Base-by-base conservation (phyloP, 2,888 invertebrate species). In the Sepioteuthis lessoniana region DNA sequence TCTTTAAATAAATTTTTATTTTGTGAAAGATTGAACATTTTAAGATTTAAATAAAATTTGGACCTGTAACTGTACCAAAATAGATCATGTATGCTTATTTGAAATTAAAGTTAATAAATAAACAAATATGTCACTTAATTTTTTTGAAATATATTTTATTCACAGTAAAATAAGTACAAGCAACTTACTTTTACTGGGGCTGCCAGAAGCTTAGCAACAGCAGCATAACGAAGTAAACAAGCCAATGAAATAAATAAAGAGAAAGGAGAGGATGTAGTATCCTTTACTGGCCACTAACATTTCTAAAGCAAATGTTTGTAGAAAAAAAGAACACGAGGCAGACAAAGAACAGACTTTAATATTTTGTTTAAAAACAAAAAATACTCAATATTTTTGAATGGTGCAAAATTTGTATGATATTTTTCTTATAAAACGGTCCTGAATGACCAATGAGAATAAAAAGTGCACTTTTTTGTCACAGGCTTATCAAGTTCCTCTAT, bases 141-240 rank as follows among this genome's bases (percentile, higher is more conserved):
- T 55, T 25, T 55, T 55, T 55, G 2, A 25, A 55, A 55, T 55
- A 55, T 25, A 55, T 55, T 55, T 55, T 55, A 55, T 55, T 55
- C 21, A 55, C 55, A 25, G 55, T 55, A 76, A 76, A 76, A 76
- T 76, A 76, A 76, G n/a, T 76, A 76, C n/a, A 76, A 25, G 76
- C 76, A 76, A 76, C n/a, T 76, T 76, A 76, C 76, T n/a, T 25
- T 76, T n/a, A 76, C 76, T 76, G 55, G 76, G 76, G 76, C n/a
- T 76, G 76, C 35, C 35, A 76, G 76, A 42, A 76, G 76, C 31
- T n/a, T 76, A 31, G n/a, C n/a, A 76, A 76, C 76, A 76, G 76
- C n/a, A 76, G 76, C 35, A 35, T 13, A 76, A 76, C n/a, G 31
- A 76, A 76, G n/a, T 76, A 35, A 76, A 35, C n/a, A 76, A 76